Evolutionary conservation across 2,797 vertebrate genomes (phyloP), one percentile per base, ranked within the genome.

Genomic region (Paratrypauchen microcephalus): DNA sequence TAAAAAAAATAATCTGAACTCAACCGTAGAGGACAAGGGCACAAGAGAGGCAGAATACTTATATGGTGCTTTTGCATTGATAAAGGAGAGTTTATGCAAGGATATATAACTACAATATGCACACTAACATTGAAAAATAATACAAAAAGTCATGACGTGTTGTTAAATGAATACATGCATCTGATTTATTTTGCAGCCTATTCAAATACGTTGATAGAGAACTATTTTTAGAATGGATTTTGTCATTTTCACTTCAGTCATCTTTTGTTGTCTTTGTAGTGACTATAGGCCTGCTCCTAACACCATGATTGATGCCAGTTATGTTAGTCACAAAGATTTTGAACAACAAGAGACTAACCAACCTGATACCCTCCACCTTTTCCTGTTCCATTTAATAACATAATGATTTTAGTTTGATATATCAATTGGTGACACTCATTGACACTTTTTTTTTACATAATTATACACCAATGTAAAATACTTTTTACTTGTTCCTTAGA

Each of bases 21-120:
- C 91, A 94, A 84, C 93, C 93, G 65, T 95, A 96, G 92, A 94
- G 78, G 91, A 95, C 82, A 93, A 94, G 89, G 95, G 94, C 70
- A 87, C 92, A 65, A 91, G 39, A 90, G 70, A 91, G 91, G 81
- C 93, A 92, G 80, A 74, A 86, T 91, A 45, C 48, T 24, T 13
- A 32, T 23, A 11, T 21, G 39, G n/a, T 74, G 24, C 24, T 21
- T 61, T 41, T 61, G n/a, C n/a, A 45, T 45, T 45, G 13, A 41
- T 58, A 16, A 26, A 21, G 28, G 18, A 61, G 9, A 23, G 59
- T 61, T n/a, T 60, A 11, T 60, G 13, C 9, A 61, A 61, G n/a
- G 32, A 12, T 61, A 13, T 61, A 5, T 19, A 61, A n/a, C 5
- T 21, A 61, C 16, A 32, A 23, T 23, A 55, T 13, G 9, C 52